Base-by-base conservation (phyloP, 2,888 invertebrate genomes). In the Lycia hirtaria region DNA sequence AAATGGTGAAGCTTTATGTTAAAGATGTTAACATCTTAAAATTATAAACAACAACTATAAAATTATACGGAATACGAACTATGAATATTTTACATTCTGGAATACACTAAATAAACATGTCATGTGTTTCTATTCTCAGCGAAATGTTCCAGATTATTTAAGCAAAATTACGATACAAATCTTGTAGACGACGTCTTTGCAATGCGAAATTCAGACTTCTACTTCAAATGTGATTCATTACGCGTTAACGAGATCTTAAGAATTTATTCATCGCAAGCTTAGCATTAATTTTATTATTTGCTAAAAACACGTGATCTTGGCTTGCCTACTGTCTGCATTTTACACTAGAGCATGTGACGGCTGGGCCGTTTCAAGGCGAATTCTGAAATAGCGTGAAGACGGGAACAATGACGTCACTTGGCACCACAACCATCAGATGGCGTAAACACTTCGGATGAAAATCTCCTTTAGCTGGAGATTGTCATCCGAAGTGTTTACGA, bases 371-470 rank as follows among this genome's bases (percentile, higher is more conserved):
- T 73, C 75, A 76, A 77, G 75, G 76, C 66, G 62, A 65, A 56
- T 59, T 71, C 68, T 55, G 62, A 77, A 78, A 78, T 77, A 77
- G 73, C 65, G 9, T 38, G 63, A 62, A 71, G 69, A 68, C 70
- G 70, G 56, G 19, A 45, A 63, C 64, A 7, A 26, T 75, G 77
- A 76, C 78, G 78, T 71, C 70, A 76, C 49, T 72, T 76, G 78
- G 76, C 75, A 75, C 53, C 57, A 61, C 56, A 55, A 35, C 56
- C 59, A 58, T 74, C 70, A 72, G 57, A 60, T 57, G 35, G 65
- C 58, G 65, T 67, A 71, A 68, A 68, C 53, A 56, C 56, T 54
- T 12, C 35, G 30, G 47, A 41, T 56, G 56, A 60, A 58, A n/a
- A 12, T 56, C 49, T 50, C 56, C n/a, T n/a, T n/a, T 40, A 40